Conservation (phyloP, 2,797 vertebrate genomes). For the Loris lydekkerianus region DNA sequence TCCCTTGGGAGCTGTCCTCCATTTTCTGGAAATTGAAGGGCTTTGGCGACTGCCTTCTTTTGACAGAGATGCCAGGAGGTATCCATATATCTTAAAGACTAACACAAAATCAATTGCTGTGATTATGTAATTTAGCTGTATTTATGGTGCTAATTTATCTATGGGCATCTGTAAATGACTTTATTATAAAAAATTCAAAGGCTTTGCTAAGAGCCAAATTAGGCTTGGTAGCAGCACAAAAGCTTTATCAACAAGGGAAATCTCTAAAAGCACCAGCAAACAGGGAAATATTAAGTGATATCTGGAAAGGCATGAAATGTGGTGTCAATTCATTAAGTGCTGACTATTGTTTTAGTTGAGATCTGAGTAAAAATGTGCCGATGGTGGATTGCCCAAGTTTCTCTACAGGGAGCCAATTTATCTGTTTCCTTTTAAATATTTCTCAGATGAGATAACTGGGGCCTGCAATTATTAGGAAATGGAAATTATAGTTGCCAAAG, state of each 20-base stretch:
- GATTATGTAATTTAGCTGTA: slow-evolving; percentile 89
- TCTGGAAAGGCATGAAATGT: slow-evolving; percentile 85
- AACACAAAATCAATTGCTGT: slow-evolving; percentile 89
- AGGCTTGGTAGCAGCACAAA: slow-evolving; percentile 84
- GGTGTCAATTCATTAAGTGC: slow-evolving; percentile 84
- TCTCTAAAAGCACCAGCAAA: slow-evolving; percentile 84
- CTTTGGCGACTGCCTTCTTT: slow-evolving; percentile 82
- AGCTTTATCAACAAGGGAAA: slow-evolving; percentile 87
- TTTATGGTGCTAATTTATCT: slow-evolving; percentile 90
- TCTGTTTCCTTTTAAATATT: not conserved
- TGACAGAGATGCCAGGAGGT: slow-evolving; percentile 87
- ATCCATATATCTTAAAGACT: slow-evolving; percentile 87
- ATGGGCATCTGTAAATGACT: slow-evolving; percentile 88
- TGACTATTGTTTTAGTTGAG: slow-evolving; percentile 83
- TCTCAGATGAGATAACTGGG: not conserved
- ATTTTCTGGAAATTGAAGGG: slow-evolving; percentile 81
- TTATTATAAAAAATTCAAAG: slow-evolving; percentile 91
- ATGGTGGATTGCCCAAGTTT: slow-evolving; percentile 70
- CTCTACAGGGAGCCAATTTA: slow-evolving; percentile 36
- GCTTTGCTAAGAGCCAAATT: slow-evolving; percentile 87
- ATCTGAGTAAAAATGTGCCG: slow-evolving; percentile 82
- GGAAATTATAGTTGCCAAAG: slow-evolving; percentile 52
- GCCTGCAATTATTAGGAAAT: slow-evolving; percentile 55
- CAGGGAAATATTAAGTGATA: slow-evolving; percentile 83
- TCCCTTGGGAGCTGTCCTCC: slow-evolving; percentile 72